phyloP scores from a whole-genome alignment of 2,888 invertebrate genomes.

The Julus scanicus region DNA sequence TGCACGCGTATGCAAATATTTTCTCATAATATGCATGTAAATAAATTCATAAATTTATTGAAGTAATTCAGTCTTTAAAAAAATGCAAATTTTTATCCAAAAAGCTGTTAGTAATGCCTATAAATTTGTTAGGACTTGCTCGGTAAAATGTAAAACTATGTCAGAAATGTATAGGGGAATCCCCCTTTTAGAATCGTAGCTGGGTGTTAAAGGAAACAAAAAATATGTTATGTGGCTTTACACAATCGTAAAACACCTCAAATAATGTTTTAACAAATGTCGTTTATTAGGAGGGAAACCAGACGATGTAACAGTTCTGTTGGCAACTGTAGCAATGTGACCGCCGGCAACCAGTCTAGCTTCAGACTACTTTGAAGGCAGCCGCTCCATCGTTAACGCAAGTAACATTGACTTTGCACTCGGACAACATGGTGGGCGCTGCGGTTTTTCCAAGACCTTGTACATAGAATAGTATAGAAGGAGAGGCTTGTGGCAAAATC shows the following conservation, averaged over 20 bases:
- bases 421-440: neutral
- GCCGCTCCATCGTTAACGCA: neutral
- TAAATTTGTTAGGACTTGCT: too few species aligned
- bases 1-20: too few species aligned
- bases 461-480: neutral
- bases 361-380: neutral
- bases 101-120: too few species aligned
- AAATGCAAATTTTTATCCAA: too few species aligned
- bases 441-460: neutral
- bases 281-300: constrained; percentile 90
- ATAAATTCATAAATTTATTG: too few species aligned
- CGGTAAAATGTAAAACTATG: too few species aligned
- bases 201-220: too few species aligned
- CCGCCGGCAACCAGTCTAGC: constrained; percentile 10
- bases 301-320: constrained; percentile 97
- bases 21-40: too few species aligned
- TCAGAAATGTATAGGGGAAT: too few species aligned
- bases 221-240: neutral
- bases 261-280: neutral
- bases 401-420: neutral
- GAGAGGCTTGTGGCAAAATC: neutral
- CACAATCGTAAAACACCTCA: too few species aligned
- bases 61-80: too few species aligned
- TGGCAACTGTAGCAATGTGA: constrained; percentile 79
- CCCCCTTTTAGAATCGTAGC: too few species aligned